These are phyloP conservation scores for Scolopax rusticola DNA, from an alignment of 2,797 vertebrate species.

Conservation along the genomic window DNA sequence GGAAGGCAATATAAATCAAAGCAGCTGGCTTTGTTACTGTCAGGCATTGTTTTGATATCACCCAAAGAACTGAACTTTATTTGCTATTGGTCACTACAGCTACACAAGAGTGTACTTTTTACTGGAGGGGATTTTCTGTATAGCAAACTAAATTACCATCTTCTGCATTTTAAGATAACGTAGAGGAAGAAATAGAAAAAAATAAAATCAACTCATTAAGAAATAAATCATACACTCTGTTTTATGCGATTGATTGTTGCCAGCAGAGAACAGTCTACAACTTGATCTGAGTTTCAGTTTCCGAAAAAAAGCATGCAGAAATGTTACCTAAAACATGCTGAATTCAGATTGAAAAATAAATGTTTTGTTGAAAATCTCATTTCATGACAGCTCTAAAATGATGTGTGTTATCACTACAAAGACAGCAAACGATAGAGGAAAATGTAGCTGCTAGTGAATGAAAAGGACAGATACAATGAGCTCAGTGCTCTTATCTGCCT, in stretches of 20 bases:
- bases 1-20: conserved; percentile 74
- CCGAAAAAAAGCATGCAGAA: background rate
- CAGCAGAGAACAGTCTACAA: background rate
- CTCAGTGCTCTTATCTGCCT: background rate
- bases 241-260: background rate
- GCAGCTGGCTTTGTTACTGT: conserved; percentile 52
- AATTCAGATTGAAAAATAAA: background rate
- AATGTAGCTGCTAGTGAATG: conserved; percentile 12
- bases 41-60: conserved; percentile 43
- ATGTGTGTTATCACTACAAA: background rate
- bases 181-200: background rate
- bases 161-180: conserved; percentile 43
- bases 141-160: conserved; percentile 29
- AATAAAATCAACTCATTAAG: conserved; percentile 24
- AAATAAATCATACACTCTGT: background rate
- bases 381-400: background rate
- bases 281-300: background rate
- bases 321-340: background rate
- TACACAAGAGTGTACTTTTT: conserved; percentile 25
- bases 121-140: background rate
- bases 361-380: conserved; percentile 24
- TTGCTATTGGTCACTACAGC: conserved; percentile 40
- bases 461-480: background rate
- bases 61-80: conserved; percentile 55
- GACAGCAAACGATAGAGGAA: background rate